Conservation (phyloP, 92 coral and sea anemone genomes). For the Phenganax marumi region DNA sequence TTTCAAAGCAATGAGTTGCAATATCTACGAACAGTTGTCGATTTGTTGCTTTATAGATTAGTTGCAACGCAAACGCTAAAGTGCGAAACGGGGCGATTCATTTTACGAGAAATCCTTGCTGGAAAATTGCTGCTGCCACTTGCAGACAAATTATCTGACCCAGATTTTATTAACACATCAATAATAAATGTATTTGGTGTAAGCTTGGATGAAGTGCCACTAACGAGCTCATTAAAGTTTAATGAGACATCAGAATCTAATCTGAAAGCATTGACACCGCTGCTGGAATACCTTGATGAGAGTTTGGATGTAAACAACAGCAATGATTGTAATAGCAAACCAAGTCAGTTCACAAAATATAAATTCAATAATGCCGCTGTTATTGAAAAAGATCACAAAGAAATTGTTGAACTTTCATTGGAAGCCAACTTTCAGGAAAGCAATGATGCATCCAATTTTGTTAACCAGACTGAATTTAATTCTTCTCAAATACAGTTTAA, state of each 20-base stretch:
- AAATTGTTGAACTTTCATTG: slow-evolving; percentile 8
- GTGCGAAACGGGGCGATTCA: slow-evolving; percentile 86
- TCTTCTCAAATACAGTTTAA: background rate
- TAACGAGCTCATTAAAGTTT: background rate
- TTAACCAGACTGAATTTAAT: background rate
- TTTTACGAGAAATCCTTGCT: slow-evolving; percentile 83
- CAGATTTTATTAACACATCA: slow-evolving; percentile 82
- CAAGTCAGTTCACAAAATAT: background rate
- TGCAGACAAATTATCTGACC: slow-evolving; percentile 62
- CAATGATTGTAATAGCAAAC: background rate
- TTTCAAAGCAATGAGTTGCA: slow-evolving; percentile 62
- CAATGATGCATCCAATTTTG: background rate
- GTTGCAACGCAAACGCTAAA: slow-evolving; percentile 59
- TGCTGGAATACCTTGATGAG: slow-evolving; percentile 10
- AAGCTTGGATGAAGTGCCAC: background rate
- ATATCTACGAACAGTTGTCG: slow-evolving; percentile 75
- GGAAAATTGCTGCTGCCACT: slow-evolving; percentile 65
- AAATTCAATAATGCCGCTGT: background rate
- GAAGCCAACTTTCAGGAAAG: background rate
- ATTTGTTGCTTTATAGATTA: slow-evolving; percentile 69
- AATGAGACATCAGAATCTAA: background rate
- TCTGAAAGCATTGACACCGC: background rate
- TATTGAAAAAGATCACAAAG: background rate
- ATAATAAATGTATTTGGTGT: slow-evolving; percentile 63
- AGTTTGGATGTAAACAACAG: background rate